Base-by-base conservation (phyloP, 2,888 invertebrate genomes). In the Cinara cedri region DNA sequence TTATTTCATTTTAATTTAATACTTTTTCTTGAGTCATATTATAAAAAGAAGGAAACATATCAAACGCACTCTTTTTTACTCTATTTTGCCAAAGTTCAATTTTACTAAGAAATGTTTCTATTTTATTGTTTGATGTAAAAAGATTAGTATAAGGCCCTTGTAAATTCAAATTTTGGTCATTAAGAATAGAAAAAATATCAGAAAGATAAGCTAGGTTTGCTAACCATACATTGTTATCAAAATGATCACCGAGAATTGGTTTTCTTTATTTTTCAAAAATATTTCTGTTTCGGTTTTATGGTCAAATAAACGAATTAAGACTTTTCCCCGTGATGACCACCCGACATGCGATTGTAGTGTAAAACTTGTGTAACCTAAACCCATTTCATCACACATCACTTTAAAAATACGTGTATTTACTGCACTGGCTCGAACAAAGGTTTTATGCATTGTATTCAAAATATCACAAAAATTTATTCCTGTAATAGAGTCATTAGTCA, bases 51-150 rank as follows among this genome's bases (percentile, higher is more conserved):
- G 26, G 34, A 8, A 16, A 34, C 60, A 60, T 60, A 60, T 60
- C 60, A 60, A 60, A 60, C 34, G 34, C 26, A 60, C 26, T 9
- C 34, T 60, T 26, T 55, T 55, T n/a, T 55, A 55, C 6, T 55
- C 8, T 21, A n/a, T 46, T 46, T 55, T 9, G n/a, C 54, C 54
- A 55, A 55, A 55, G 54, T 55, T 55, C 54, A 19, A 55, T 55
- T 55, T 55, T 55, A 11, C 19, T 19, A n/a, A 62, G 16, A 34
- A 26, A 62, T 34, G 16, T 0, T 34, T 62, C n/a, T 34, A 34
- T 62, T 62, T 60, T 60, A 60, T 60, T 14, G 16, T 60, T 60
- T 60, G 60, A 60, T 34, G 60, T 60, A 60, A 60, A 60, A 60
- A 60, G 14, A 60, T 60, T 60, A 60, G 60, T 60, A 60, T 60